A percentile compares a stretch with the other conserved stretches of the same genome.
Conservation (phyloP, 2,797 vertebrate genomes). For the Pampus argenteus region DNA sequence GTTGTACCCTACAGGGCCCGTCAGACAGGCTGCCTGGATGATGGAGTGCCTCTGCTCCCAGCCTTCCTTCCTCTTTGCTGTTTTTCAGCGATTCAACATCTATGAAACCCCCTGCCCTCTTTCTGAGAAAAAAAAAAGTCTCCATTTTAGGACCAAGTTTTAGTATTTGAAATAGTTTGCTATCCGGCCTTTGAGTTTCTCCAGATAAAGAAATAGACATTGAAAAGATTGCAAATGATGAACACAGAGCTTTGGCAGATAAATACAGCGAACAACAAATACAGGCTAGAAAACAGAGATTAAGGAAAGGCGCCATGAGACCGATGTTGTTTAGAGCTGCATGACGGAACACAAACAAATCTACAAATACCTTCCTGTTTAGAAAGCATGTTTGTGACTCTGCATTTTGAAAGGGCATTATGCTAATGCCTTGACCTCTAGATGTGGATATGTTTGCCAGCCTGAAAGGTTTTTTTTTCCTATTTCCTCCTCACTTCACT, state of each 20-base stretch:
- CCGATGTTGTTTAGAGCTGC: slow-evolving; percentile 60
- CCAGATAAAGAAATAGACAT: slow-evolving; percentile 18
- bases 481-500: slow-evolving; percentile 33
- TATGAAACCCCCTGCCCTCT: slow-evolving; percentile 8
- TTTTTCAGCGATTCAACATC: slow-evolving; percentile 19
- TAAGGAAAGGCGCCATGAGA: slow-evolving; percentile 36
- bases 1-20: slow-evolving; percentile 41
- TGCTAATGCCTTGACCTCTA: slow-evolving; percentile 58
- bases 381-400: slow-evolving; percentile 52
- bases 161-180: slow-evolving; percentile 27
- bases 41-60: slow-evolving; percentile 40
- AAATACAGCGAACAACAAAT: slow-evolving; percentile 41
- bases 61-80: slow-evolving; percentile 1
- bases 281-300: slow-evolving; percentile 32
- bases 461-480: slow-evolving; percentile 46
- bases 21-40: slow-evolving; percentile 45
- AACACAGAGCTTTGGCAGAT: slow-evolving; percentile 28
- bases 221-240: slow-evolving; percentile 27
- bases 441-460: slow-evolving; percentile 51
- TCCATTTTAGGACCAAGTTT: slow-evolving; percentile 5
- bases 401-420: slow-evolving; percentile 63
- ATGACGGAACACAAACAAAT: slow-evolving; percentile 61
- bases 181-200: slow-evolving; percentile 7
- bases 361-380: slow-evolving; percentile 57
- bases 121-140: neutral